Evolutionary conservation across 2,888 invertebrate species (phyloP), one percentile per base, ranked within the genome.

Genomic region (Drosophila pegasa): DNA sequence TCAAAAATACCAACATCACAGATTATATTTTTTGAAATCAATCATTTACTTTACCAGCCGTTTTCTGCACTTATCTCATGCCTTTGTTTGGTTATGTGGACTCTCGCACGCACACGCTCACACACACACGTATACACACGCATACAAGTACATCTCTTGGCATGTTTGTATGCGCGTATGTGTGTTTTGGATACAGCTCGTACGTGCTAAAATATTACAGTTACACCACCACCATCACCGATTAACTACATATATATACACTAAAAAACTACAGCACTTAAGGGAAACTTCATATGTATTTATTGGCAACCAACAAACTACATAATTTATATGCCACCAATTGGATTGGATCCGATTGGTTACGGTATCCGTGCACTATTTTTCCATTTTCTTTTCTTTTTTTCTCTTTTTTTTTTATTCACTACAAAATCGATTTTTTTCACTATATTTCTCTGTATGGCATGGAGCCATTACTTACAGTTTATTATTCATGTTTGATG

Each of bases 401-500:
- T 41, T 41, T 20, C 6, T 14, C 57, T 35, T 64, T 68, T 72
- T 65, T 65, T 61, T 65, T 67, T 52, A 35, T 72, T 75, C 90
- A 91, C 91, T 90, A 88, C 89, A 90, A 89, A 90, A 90, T 90
- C 90, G 89, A 88, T 87, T 83, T 63, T 87, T 85, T 63, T 82
- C 71, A 70, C 79, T 80, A 78, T 75, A 54, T 82, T 69, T 82
- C 27, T 69, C 47, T 57, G 66, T 63, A 71, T 77, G 75, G 73
- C 54, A 71, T 78, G 43, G 45, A 37, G 65, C 88, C 80, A 86
- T 78, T 91, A 91, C 91, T 92, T 91, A 91, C 91, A 91, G 91
- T 91, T 92, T 91, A 92, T 92, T 91, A 92, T 91, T 91, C 92
- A 91, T 91, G 81, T 86, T 91, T 86, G 92, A 91, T 88, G 91